These are phyloP conservation scores for Bungarus multicinctus DNA, from an alignment of 2,113 vertebrate genomes.

Conservation along the genomic window DNA sequence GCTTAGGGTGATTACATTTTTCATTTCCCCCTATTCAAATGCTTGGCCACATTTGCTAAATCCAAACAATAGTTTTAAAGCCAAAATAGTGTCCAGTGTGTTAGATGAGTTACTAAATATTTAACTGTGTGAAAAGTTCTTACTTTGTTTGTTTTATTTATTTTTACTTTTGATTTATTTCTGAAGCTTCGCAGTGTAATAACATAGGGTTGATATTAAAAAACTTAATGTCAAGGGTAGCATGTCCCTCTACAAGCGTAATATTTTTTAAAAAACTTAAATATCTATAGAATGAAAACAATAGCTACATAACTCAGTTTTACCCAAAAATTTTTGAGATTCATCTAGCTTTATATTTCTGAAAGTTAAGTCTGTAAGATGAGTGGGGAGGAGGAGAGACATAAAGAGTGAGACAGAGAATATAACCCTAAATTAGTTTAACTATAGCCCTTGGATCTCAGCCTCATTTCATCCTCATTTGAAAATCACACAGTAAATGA, in stretches of 20 bases:
- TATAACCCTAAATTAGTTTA: not conserved
- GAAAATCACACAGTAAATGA: not conserved
- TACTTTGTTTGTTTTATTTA: constrained; percentile 61
- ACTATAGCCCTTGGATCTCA: not conserved
- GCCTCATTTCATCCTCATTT: not conserved
- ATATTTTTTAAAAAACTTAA: not conserved
- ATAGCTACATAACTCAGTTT: not conserved
- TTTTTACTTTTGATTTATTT: constrained; percentile 59
- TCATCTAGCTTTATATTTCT: not conserved
- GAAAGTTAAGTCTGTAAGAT: not conserved
- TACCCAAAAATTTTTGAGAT: not conserved
- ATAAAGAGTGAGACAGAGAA: not conserved
- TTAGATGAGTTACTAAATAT: constrained; percentile 71
- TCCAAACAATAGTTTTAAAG: constrained; percentile 55
- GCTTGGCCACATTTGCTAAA: constrained; percentile 37
- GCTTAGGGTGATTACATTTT: constrained; percentile 46
- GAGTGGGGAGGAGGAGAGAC: not conserved
- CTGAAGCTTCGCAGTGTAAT: constrained; percentile 58
- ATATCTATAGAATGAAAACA: not conserved
- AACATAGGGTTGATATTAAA: constrained; percentile 38
- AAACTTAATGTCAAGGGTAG: constrained; percentile 51
- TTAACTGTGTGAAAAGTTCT: constrained; percentile 64
- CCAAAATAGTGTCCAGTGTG: constrained; percentile 67
- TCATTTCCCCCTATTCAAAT: constrained; percentile 22
- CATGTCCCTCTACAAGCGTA: constrained; percentile 45